Evolutionary conservation across 1,140 invertebrate genomes (phyloP).

Genomic region (Hetaerina americana): DNA sequence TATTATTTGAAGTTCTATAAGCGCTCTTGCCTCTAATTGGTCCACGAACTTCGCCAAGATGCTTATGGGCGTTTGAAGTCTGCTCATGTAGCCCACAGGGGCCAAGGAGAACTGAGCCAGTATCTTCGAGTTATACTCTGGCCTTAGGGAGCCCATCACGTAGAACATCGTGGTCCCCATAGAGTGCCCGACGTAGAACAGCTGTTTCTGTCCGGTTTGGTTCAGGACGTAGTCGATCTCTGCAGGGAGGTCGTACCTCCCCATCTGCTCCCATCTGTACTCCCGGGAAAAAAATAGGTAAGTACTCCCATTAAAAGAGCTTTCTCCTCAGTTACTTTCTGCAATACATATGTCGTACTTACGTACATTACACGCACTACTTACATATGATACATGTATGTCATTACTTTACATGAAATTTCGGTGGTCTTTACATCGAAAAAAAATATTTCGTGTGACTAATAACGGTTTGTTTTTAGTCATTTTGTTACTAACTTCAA

Average conservation of each 20-base stretch:
- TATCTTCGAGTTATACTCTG: slow-evolving; percentile 41
- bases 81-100: slow-evolving; percentile 35
- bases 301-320: no score
- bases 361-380: no score
- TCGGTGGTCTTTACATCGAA: no score
- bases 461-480: no score
- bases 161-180: slow-evolving; percentile 48
- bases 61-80: slow-evolving; percentile 27
- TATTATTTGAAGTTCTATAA: no score
- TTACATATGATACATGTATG: no score
- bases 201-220: slow-evolving; percentile 30
- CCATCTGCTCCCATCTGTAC: slow-evolving; percentile 52
- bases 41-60: slow-evolving; percentile 25
- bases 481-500: no score
- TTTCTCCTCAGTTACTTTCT: no score
- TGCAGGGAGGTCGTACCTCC: slow-evolving; percentile 49
- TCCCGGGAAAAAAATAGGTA: no score
- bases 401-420: no score
- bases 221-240: slow-evolving; percentile 49
- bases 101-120: slow-evolving; percentile 38
- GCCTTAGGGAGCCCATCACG: slow-evolving; percentile 39
- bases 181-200: slow-evolving; percentile 43
- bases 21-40: slow-evolving; percentile 16
- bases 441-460: no score
- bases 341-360: no score